Evolutionary conservation across 2,888 invertebrate species (phyloP).

Genomic region (Dryobotodes eremita): DNA sequence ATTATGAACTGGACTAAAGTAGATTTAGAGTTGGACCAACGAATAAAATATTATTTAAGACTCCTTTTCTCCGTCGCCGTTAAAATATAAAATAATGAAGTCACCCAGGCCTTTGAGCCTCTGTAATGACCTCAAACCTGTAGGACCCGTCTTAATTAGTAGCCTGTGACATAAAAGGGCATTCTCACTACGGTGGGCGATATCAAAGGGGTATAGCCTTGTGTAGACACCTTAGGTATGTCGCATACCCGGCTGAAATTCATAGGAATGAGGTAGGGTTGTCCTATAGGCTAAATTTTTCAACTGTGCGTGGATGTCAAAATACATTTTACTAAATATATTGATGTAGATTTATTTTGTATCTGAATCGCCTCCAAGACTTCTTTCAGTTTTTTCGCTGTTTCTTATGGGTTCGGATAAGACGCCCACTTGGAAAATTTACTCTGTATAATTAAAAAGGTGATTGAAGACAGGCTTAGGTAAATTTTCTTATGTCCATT

Average conservation of each 20-base stretch:
- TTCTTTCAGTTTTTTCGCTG: background rate
- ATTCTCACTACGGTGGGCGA: constrained; percentile 65
- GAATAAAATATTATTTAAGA: background rate
- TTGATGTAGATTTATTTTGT: background rate
- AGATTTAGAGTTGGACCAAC: background rate
- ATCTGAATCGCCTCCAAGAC: background rate
- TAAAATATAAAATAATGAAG: constrained; percentile 5
- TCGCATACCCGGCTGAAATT: constrained; percentile 15
- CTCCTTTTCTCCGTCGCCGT: background rate
- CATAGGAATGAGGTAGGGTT: constrained; percentile 33
- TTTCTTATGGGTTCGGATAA: background rate
- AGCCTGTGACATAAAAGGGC: constrained; percentile 61
- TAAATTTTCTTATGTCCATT: too few species aligned
- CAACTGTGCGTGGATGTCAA: background rate
- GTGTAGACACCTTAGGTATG: constrained; percentile 44
- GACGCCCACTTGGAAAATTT: too few species aligned
- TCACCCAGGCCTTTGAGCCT: constrained; percentile 39
- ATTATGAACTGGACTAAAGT: background rate
- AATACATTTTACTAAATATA: background rate
- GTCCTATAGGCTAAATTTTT: constrained; percentile 8
- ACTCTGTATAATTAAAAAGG: background rate
- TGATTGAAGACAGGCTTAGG: background rate
- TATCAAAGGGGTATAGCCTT: constrained; percentile 70
- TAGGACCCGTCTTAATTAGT: constrained; percentile 67
- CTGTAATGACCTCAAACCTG: constrained; percentile 41